Conservation (phyloP, 2,888 invertebrate genomes). For the Caenorhabditis macrosperma region DNA sequence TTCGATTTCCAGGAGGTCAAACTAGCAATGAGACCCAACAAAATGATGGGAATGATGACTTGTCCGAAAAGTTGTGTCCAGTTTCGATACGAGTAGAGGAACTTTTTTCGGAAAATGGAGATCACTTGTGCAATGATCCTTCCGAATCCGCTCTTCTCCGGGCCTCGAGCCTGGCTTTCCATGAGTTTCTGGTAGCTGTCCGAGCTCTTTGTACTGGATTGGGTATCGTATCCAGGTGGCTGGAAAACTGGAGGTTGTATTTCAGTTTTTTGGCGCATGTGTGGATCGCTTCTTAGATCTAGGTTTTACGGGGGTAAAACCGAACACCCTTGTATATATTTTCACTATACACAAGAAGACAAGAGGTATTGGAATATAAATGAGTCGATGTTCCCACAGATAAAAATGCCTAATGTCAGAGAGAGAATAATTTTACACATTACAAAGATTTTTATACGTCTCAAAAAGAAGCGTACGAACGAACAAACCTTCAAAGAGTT, state of each 20-base stretch:
- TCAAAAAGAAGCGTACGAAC: no score
- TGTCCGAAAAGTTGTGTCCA: conserved; percentile 62
- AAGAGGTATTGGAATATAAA: no score
- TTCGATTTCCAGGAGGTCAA: conserved; percentile 38
- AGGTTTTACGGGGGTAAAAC: no score
- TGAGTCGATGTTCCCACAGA: no score
- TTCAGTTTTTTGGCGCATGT: neutral
- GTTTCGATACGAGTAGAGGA: conserved; percentile 51
- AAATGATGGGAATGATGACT: conserved; percentile 56
- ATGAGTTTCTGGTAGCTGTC: conserved; percentile 56
- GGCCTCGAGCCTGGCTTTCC: conserved; percentile 54
- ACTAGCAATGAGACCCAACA: conserved; percentile 54
- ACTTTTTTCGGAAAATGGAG: conserved; percentile 56
- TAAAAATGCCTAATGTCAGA: no score
- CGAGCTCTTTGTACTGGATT: conserved; percentile 52
- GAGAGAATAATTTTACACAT: no score
- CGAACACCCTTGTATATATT: no score
- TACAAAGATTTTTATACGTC: no score
- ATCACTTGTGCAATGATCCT: conserved; percentile 32
- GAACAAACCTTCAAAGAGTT: conserved; percentile 8
- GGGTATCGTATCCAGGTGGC: conserved; percentile 51
- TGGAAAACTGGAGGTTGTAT: neutral
- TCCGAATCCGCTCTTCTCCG: conserved; percentile 28
- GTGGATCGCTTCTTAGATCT: no score
- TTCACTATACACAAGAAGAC: no score